phyloP scores from a whole-genome alignment of 2,113 vertebrate genomes.

The Clupea harengus region DNA sequence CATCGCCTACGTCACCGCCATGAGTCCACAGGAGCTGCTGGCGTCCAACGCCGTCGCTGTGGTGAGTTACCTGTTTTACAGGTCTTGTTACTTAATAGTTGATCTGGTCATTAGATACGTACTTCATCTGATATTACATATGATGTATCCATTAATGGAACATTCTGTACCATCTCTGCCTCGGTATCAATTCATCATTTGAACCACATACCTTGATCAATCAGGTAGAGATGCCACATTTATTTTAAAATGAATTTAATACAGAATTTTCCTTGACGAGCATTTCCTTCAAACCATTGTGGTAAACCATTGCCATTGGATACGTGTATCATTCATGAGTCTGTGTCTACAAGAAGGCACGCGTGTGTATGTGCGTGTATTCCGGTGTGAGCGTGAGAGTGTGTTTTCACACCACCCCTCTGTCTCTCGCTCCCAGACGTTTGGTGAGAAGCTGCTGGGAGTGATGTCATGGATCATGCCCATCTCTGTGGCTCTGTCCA shows the following conservation, averaged over 20 bases:
- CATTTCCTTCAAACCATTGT: background rate
- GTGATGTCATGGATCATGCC: constrained; percentile 95
- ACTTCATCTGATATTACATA: background rate
- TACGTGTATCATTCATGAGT: background rate
- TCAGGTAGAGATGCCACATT: background rate
- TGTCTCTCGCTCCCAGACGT: constrained; percentile 72
- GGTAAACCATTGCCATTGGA: background rate
- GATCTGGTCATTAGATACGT: background rate
- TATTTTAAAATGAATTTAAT: background rate
- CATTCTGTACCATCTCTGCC: constrained; percentile 38
- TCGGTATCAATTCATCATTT: constrained; percentile 41
- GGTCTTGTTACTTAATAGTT: background rate
- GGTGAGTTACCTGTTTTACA: constrained; percentile 72
- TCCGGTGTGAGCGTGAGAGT: background rate
- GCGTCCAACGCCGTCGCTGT: constrained; percentile 91
- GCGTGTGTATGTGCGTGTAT: background rate
- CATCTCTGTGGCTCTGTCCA: constrained; percentile 91
- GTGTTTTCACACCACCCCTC: constrained; percentile 20
- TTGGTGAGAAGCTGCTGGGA: constrained; percentile 89
- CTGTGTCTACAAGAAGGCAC: background rate
- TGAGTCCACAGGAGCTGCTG: constrained; percentile 90
- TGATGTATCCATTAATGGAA: background rate
- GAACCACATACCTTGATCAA: background rate
- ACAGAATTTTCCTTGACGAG: background rate
- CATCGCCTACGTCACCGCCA: constrained; percentile 91